phyloP scores from a whole-genome alignment of 2,888 invertebrate genomes.

The Athalia rosae region DNA sequence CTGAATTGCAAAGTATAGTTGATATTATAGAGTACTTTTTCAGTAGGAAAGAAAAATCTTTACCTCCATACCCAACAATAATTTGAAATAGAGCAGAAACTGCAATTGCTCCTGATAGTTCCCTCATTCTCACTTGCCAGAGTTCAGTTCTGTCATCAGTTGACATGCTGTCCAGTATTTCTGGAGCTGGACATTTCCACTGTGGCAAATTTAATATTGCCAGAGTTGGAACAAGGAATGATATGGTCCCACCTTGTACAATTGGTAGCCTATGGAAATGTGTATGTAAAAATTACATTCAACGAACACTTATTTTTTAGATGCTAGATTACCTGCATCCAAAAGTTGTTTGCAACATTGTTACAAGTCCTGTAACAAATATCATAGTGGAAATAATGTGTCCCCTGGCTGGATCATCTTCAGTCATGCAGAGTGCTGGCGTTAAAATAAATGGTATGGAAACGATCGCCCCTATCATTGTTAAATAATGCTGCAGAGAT shows the following conservation, averaged over 20 bases:
- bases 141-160: slow-evolving; percentile 77
- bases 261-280: slow-evolving; percentile 78
- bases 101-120: slow-evolving; percentile 89
- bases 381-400: slow-evolving; percentile 89
- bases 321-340: slow-evolving; percentile 77
- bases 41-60: neutral
- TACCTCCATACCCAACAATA: slow-evolving; percentile 77
- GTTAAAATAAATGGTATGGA: slow-evolving; percentile 88
- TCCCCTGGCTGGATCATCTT: slow-evolving; percentile 83
- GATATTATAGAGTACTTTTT: neutral
- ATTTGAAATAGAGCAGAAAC: slow-evolving; percentile 86
- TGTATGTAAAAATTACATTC: slow-evolving; percentile 12
- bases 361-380: slow-evolving; percentile 87
- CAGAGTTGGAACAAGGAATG: slow-evolving; percentile 86
- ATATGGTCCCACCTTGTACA: slow-evolving; percentile 87
- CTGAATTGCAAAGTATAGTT: no score
- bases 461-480: slow-evolving; percentile 90
- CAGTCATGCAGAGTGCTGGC: slow-evolving; percentile 87
- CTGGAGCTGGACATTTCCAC: slow-evolving; percentile 81
- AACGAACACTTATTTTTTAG: neutral
- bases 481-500: slow-evolving; percentile 82
- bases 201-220: slow-evolving; percentile 83
- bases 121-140: slow-evolving; percentile 87
- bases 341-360: slow-evolving; percentile 83
- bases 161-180: slow-evolving; percentile 76